Conservation (phyloP, 2,797 vertebrate species). For the Ataeniobius toweri region DNA sequence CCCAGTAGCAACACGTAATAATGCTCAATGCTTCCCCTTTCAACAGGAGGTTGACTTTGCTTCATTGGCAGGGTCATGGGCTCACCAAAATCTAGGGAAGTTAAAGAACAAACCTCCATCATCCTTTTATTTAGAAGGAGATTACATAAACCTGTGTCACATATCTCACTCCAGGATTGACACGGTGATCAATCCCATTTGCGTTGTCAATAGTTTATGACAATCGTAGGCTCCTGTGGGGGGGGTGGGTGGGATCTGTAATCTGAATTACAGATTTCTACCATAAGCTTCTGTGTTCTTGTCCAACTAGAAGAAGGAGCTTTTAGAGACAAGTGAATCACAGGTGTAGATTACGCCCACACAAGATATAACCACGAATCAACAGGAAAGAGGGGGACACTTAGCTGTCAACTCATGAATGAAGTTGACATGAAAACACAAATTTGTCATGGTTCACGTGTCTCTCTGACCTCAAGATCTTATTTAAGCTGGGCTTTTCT, state of each 20-base stretch:
- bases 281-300: slow-evolving; percentile 28
- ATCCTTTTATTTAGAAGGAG: slow-evolving; percentile 76
- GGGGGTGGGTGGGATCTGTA: no score
- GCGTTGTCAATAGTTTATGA: slow-evolving; percentile 75
- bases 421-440: slow-evolving; percentile 73
- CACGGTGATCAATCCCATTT: slow-evolving; percentile 74
- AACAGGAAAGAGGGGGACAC: slow-evolving; percentile 69
- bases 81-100: slow-evolving; percentile 52
- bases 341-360: slow-evolving; percentile 44
- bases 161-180: slow-evolving; percentile 69
- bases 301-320: slow-evolving; percentile 23
- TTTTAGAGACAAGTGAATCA: slow-evolving; percentile 32
- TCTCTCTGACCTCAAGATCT: slow-evolving; percentile 72
- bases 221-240: no score
- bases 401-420: slow-evolving; percentile 74
- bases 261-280: slow-evolving; percentile 27
- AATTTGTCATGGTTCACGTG: slow-evolving; percentile 75
- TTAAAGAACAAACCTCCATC: slow-evolving; percentile 59
- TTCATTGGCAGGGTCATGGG: slow-evolving; percentile 47
- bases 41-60: slow-evolving; percentile 66
- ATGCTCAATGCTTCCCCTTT: slow-evolving; percentile 51
- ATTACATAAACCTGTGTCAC: slow-evolving; percentile 71
- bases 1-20: slow-evolving; percentile 54
- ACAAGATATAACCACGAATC: slow-evolving; percentile 69
- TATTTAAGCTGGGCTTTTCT: slow-evolving; percentile 69